A percentile compares a stretch with the other conserved stretches of the same genome.
Evolutionary conservation across 2,888 invertebrate species (phyloP).

Genomic region (Melipona beecheii): DNA sequence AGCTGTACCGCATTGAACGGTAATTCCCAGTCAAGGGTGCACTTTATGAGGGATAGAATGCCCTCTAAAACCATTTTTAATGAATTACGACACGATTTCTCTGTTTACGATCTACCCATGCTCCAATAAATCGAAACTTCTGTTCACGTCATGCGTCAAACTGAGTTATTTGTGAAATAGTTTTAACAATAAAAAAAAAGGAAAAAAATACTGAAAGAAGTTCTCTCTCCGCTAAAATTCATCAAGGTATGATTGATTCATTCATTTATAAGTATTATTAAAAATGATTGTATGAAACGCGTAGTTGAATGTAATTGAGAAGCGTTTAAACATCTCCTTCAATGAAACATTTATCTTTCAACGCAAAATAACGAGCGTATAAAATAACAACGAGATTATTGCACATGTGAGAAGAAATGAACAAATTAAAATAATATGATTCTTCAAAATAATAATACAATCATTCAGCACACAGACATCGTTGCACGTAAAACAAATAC

Average conservation of each 20-base stretch:
- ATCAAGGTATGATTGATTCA: neutral
- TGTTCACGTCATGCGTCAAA: neutral
- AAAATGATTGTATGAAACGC: neutral
- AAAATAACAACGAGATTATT: no score
- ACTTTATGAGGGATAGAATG: conserved; percentile 37
- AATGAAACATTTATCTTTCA: no score
- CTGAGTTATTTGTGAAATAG: neutral
- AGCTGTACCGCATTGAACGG: conserved; percentile 53
- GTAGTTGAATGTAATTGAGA: no score
- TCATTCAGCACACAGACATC: no score
- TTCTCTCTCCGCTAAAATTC: neutral
- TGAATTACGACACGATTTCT: conserved; percentile 6
- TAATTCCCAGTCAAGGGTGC: conserved; percentile 55
- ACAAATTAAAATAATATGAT: no score
- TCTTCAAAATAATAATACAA: no score
- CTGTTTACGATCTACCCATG: neutral
- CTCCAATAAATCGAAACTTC: neutral
- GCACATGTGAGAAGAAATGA: no score
- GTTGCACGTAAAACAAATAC: no score
- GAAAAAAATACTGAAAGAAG: neutral
- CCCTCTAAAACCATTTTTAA: conserved; percentile 30
- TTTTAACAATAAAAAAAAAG: neutral
- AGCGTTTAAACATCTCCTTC: no score
- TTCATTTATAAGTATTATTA: neutral
- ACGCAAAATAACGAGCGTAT: no score